These are phyloP conservation scores for Oedothorax gibbosus DNA, from an alignment of 1,140 invertebrate genomes.

Conservation along the genomic window DNA sequence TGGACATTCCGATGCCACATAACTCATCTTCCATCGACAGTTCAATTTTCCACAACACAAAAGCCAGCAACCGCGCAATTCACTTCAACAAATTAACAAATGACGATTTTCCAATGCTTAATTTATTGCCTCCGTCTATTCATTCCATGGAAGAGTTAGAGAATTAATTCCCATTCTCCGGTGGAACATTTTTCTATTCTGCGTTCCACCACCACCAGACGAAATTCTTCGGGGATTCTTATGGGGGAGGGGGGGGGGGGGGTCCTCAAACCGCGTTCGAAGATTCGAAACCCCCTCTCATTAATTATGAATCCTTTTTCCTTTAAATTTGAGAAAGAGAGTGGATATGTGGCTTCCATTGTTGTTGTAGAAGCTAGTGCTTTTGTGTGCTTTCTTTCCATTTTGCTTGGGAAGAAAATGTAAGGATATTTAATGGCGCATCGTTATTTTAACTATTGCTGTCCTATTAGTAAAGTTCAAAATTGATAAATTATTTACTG, in stretches of 20 bases:
- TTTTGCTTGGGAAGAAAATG: background rate
- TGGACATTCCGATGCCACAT: too few species aligned
- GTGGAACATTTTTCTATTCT: too few species aligned
- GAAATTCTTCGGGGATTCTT: background rate
- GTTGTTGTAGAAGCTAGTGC: background rate
- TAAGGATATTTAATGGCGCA: background rate
- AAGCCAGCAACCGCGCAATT: too few species aligned
- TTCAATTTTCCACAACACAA: too few species aligned
- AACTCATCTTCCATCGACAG: too few species aligned
- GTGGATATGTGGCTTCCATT: background rate
- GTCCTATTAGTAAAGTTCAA: conserved; percentile 14
- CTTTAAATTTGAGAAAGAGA: conserved; percentile 8
- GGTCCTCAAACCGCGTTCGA: background rate
- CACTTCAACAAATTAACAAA: too few species aligned
- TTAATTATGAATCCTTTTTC: conserved; percentile 20
- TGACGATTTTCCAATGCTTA: too few species aligned
- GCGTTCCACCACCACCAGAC: background rate
- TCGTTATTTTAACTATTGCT: background rate
- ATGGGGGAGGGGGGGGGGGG: background rate
- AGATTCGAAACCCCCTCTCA: conserved; percentile 7
- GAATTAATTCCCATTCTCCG: too few species aligned
- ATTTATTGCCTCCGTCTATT: background rate
- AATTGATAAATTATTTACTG: background rate
- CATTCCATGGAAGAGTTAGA: background rate
- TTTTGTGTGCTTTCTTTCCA: background rate